A percentile compares a stretch with the other conserved stretches of the same genome.
Conservation (phyloP, 1,140 invertebrate species). For the Platyscapa corneri region DNA sequence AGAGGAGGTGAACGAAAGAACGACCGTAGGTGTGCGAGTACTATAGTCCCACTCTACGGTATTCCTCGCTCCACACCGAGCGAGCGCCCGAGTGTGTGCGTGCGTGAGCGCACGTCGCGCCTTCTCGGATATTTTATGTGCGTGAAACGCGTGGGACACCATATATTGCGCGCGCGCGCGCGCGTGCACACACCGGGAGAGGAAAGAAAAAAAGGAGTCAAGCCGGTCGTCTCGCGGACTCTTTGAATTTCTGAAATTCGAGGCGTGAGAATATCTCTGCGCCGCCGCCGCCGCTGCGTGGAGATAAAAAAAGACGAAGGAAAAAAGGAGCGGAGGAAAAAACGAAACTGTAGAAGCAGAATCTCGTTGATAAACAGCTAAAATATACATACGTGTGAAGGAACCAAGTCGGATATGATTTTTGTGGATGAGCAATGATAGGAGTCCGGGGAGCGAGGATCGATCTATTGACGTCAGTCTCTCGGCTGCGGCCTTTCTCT, state of each 20-base stretch:
- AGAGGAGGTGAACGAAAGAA: background rate
- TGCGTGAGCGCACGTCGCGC: constrained; percentile 26
- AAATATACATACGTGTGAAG: background rate
- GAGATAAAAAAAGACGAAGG: background rate
- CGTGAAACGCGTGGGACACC: constrained; percentile 52
- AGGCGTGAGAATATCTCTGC: constrained; percentile 59
- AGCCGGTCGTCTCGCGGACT: constrained; percentile 53
- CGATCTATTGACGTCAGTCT: constrained; percentile 24
- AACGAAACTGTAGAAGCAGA: no score
- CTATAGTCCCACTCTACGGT: constrained; percentile 17
- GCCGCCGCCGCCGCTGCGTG: constrained; percentile 22
- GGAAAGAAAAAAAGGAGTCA: constrained; percentile 49
- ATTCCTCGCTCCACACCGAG: background rate
- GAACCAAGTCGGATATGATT: constrained; percentile 22
- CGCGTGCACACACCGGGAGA: constrained; percentile 11
- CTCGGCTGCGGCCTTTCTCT: background rate
- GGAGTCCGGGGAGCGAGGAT: no score
- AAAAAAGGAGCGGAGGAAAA: background rate
- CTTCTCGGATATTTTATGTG: constrained; percentile 50
- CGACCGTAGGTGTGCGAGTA: constrained; percentile 11
- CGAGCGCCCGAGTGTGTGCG: constrained; percentile 52
- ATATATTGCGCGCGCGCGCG: constrained; percentile 42
- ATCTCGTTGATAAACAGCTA: background rate
- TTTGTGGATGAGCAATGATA: background rate
- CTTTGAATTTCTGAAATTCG: constrained; percentile 61